Percentiles rank a stretch among this genome's conserved stretches.
phyloP scores from a whole-genome alignment of 2,797 vertebrate genomes.

The Notoglanidium macrostoma region DNA sequence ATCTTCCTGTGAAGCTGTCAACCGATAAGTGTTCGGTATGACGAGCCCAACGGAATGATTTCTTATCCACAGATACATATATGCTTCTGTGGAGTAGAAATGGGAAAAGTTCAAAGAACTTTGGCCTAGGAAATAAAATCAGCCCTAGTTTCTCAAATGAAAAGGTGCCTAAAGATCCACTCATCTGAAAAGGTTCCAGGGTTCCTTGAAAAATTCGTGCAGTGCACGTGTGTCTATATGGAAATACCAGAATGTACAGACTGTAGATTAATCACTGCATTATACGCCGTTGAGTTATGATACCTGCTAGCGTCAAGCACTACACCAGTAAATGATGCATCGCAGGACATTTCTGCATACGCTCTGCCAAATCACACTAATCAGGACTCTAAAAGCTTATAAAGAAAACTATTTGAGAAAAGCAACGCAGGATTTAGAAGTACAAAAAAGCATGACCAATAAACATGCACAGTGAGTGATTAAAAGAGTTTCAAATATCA shows the following conservation, averaged over 20 bases:
- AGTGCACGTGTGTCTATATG: background rate
- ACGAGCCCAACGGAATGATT: background rate
- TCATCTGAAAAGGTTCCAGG: background rate
- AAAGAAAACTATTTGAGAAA: background rate
- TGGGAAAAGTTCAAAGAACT: background rate
- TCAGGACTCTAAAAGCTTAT: background rate
- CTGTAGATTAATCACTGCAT: background rate
- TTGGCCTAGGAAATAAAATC: background rate
- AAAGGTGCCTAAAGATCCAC: background rate
- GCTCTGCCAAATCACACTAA: constrained; percentile 18
- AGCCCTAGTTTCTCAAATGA: background rate
- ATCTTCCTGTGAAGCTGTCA: background rate
- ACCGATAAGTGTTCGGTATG: background rate
- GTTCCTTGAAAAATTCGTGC: background rate
- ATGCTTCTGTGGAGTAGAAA: background rate
- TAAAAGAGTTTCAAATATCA: constrained; percentile 6
- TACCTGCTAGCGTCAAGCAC: background rate
- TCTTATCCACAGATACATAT: background rate
- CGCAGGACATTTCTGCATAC: background rate
- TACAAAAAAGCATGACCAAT: background rate
- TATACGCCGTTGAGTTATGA: background rate
- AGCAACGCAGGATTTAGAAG: background rate
- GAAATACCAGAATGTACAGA: background rate
- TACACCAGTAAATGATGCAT: background rate
- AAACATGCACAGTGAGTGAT: background rate